Evolutionary conservation across 2,113 vertebrate genomes (phyloP).

Genomic region (Pipra filicauda): DNA sequence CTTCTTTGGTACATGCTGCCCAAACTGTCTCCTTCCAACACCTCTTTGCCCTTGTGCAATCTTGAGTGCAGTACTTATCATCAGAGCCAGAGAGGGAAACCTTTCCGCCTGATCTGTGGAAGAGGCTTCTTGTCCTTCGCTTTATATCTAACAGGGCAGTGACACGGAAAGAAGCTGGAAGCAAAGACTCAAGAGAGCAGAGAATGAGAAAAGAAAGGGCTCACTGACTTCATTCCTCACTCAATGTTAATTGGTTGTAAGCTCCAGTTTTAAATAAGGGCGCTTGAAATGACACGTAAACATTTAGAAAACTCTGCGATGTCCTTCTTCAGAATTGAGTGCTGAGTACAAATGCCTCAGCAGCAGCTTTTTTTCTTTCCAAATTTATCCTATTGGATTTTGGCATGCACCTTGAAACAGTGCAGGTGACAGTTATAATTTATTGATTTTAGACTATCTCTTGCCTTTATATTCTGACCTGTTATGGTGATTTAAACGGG

Average conservation of each 20-base stretch:
- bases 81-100: neutral
- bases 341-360: neutral
- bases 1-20: neutral
- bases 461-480: neutral
- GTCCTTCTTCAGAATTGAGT: neutral
- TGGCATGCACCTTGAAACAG: neutral
- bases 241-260: conserved; percentile 18
- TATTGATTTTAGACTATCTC: neutral
- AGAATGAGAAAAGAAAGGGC: conserved; percentile 33
- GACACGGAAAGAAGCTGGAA: conserved; percentile 44
- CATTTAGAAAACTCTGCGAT: neutral
- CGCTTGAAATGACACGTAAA: neutral
- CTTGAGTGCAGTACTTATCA: neutral
- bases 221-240: conserved; percentile 31
- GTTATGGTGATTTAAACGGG: neutral
- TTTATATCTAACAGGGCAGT: conserved; percentile 28
- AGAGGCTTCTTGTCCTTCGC: conserved; percentile 12
- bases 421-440: neutral
- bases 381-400: neutral
- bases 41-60: conserved; percentile 8
- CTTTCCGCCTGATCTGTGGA: neutral
- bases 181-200: conserved; percentile 39
- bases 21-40: neutral
- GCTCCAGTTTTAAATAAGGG: conserved; percentile 7
- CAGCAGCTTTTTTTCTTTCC: neutral